Base-by-base conservation (phyloP, 1,140 invertebrate genomes). In the Drosophila neocordata region DNA sequence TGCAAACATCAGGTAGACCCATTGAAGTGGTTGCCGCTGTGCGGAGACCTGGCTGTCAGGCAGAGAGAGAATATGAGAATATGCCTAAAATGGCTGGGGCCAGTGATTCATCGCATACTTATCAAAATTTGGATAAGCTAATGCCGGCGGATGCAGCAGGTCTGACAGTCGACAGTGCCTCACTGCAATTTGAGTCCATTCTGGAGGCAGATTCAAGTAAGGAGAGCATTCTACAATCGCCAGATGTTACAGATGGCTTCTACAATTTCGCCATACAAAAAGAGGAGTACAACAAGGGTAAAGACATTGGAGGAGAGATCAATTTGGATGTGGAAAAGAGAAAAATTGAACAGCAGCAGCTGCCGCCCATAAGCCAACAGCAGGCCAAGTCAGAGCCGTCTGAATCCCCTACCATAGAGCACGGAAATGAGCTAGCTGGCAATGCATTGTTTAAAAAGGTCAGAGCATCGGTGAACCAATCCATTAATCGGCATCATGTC, bases 381-480 rank as follows among this genome's bases (percentile, higher is more conserved):
- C 27, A 31, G 0, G 2, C 6, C 1, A 68, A 76, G 22, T 53
- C 12, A 12, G 60, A 52, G n/a, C 59, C 8, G n/a, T 53, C 27
- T 12, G 67, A 65, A 15, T 65, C 11, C 4, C 38, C 34, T 15
- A 37, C 34, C 4, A n/a, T 20, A 44, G 57, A 70, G 64, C 38
- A 69, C 71, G 4, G 85, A 18, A 91, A 91, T 53, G 92, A 92
- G 57, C 65, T 92, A 58, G 88, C 91, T 2, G 90, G 77, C 1
- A 90, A 92, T 73, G 91, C 91, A 0, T 75, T 92, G 7, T 92
- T 92, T 27, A 92, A 91, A 38, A 92, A 92, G 65, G 90, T 92
- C 4, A 82, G 90, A n/a, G 88, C 89, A 37, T 82, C 87, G 6
- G 91, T 91, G 1, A 90, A 92, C 20, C 38, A 75, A 65, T 79